Base-by-base conservation (phyloP, 2,888 invertebrate genomes). In the Thecocarcelia acutangulata region DNA sequence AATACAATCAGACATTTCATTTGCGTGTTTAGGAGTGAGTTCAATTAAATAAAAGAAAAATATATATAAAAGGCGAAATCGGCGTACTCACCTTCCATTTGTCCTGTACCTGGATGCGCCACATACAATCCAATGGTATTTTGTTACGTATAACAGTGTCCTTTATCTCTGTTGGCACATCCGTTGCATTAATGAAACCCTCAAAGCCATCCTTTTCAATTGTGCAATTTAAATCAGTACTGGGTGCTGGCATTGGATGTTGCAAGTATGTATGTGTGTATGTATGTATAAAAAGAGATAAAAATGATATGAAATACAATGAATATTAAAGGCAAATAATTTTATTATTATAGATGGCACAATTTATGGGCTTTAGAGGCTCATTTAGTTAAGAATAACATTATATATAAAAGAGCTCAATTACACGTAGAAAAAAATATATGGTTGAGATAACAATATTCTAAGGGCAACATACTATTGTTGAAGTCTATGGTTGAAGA, bases 41-140 rank as follows among this genome's bases (percentile, higher is more conserved):
- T 28, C n/a, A n/a, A n/a, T n/a, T 28, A 6, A 9, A 8, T 6
- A 33, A 15, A 19, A 58, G 5, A 17, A 54, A 44, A 61, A 52
- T 5, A n/a, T n/a, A 48, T 9, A 50, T 42, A 50, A 52, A 33
- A 21, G 28, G 21, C 46, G 37, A 15, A 5, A 37, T 58, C 2
- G 3, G 6, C 24, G 28, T n/a, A 70, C 91, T 89, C 88, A 95
- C 95, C 93, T 93, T 94, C 92, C 93, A 94, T 13, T 92, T 92
- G 9, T 92, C 90, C 69, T 92, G 90, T 2, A 95, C 95, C 15
- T 91, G 92, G 69, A 96, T 94, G 76, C 92, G 92, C 95, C 95
- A 96, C 88, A 95, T 93, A 89, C 96, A 96, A 87, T 95, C 95
- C 58, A 95, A 90, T 0, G 94, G 92, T 73, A 93, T 90, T 74